Percentiles rank a stretch among this genome's conserved stretches.
Conservation (phyloP, 2,888 invertebrate genomes). For the Oscheius myriophilus region DNA sequence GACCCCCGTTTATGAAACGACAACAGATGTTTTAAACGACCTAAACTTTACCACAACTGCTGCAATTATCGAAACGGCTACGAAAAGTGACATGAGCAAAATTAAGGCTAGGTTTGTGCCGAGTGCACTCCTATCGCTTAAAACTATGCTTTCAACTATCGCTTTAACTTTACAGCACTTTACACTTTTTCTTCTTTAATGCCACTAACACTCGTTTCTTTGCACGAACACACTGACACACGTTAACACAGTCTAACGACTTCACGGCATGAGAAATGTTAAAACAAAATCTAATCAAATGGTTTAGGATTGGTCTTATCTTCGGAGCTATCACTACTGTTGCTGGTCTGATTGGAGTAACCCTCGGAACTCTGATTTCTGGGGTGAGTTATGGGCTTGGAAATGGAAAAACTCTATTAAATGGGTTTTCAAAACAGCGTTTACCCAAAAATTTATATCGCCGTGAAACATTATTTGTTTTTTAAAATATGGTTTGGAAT, state of each 20-base stretch:
- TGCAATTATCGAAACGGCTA: too few relatives aligned
- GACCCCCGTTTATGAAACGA: too few relatives aligned
- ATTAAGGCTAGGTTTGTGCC: too few relatives aligned
- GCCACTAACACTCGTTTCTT: too few relatives aligned
- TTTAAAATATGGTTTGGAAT: background rate
- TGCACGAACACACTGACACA: background rate
- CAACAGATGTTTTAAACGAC: too few relatives aligned
- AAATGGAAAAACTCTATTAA: background rate
- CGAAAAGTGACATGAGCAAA: too few relatives aligned
- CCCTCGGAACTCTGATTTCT: constrained; percentile 84
- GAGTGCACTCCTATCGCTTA: too few relatives aligned
- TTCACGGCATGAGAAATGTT: background rate
- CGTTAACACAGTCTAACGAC: background rate
- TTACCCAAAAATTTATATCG: background rate
- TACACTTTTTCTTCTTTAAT: too few relatives aligned
- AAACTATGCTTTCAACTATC: too few relatives aligned
- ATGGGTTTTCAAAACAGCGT: too few relatives aligned
- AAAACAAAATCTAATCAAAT: background rate
- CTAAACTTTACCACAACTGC: too few relatives aligned
- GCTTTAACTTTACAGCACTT: too few relatives aligned
- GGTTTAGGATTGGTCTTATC: constrained; percentile 77
- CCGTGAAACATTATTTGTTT: background rate
- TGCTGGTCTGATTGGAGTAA: constrained; percentile 91
- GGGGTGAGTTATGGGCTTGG: constrained; percentile 27
- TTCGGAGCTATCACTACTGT: constrained; percentile 94